Conservation (phyloP, 2,888 invertebrate genomes). For the Epinotia demarniana region DNA sequence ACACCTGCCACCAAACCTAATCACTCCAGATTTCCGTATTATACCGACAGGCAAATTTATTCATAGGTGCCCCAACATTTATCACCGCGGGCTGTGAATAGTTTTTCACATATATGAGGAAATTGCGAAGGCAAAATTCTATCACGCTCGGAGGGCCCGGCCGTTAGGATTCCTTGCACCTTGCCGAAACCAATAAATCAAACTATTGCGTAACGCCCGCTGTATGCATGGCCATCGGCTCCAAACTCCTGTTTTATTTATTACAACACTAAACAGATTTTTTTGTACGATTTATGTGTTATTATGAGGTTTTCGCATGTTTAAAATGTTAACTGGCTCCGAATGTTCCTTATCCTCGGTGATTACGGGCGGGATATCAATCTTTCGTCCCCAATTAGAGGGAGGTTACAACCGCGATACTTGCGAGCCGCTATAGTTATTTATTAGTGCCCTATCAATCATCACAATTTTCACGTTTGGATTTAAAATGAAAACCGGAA, state of each 20-base stretch:
- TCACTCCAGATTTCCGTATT: constrained; percentile 72
- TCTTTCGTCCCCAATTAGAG: constrained; percentile 37
- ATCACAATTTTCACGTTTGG: constrained; percentile 14
- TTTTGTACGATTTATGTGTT: constrained; percentile 69
- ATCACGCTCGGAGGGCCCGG: constrained; percentile 71
- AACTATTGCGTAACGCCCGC: constrained; percentile 80
- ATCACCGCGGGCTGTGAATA: constrained; percentile 75
- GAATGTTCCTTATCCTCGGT: constrained; percentile 47
- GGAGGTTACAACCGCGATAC: constrained; percentile 30
- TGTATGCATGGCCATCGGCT: constrained; percentile 78
- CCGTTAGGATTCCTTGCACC: constrained; percentile 78
- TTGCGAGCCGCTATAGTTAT: constrained; percentile 16
- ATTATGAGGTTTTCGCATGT: constrained; percentile 55
- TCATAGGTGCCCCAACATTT: constrained; percentile 77
- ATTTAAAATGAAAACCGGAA: not conserved
- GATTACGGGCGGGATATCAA: constrained; percentile 36
- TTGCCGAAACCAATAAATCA: constrained; percentile 82
- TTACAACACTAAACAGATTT: constrained; percentile 76
- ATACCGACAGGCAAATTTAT: constrained; percentile 74
- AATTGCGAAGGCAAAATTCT: constrained; percentile 77
- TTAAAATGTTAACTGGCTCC: constrained; percentile 52
- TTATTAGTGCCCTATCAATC: constrained; percentile 32
- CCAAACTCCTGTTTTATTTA: constrained; percentile 76
- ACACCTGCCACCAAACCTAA: constrained; percentile 68
- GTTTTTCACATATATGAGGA: constrained; percentile 78